phyloP scores from a whole-genome alignment of 1,140 invertebrate genomes.

The Leptinotarsa lineolata region DNA sequence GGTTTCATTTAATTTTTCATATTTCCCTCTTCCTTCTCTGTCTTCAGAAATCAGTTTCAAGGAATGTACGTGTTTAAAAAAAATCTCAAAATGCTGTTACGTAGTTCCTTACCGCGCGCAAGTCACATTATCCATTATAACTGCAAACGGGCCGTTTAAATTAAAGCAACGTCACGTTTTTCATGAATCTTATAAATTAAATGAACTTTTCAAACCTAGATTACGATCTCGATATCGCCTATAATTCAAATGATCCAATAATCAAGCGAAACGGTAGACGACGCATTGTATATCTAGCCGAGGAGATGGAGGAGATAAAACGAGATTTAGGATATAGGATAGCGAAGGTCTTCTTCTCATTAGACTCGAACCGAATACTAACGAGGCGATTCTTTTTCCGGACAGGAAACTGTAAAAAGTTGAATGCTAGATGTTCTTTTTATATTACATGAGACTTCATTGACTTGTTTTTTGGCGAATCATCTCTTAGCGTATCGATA shows the following conservation, averaged over 20 bases:
- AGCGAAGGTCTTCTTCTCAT: conserved; percentile 3
- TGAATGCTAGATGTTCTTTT: no score
- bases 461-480: no score
- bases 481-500: no score
- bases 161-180: conserved; percentile 29
- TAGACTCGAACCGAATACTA: conserved; percentile 1
- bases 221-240: conserved; percentile 21
- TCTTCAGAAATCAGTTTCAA: no score
- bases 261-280: conserved; percentile 16
- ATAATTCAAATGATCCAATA: conserved; percentile 19
- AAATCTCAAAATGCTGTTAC: neutral
- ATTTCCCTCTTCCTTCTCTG: no score
- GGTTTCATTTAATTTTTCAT: no score
- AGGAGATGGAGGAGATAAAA: conserved; percentile 12
- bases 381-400: neutral
- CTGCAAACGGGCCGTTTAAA: conserved; percentile 16
- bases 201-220: conserved; percentile 18
- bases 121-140: neutral
- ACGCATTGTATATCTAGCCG: neutral
- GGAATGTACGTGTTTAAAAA: no score
- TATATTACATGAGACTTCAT: no score
- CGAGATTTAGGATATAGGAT: conserved; percentile 11
- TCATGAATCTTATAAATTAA: conserved; percentile 26
- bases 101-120: neutral
- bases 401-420: no score